Base-by-base conservation (phyloP, 2,888 invertebrate genomes). In the Eristalis tenax region DNA sequence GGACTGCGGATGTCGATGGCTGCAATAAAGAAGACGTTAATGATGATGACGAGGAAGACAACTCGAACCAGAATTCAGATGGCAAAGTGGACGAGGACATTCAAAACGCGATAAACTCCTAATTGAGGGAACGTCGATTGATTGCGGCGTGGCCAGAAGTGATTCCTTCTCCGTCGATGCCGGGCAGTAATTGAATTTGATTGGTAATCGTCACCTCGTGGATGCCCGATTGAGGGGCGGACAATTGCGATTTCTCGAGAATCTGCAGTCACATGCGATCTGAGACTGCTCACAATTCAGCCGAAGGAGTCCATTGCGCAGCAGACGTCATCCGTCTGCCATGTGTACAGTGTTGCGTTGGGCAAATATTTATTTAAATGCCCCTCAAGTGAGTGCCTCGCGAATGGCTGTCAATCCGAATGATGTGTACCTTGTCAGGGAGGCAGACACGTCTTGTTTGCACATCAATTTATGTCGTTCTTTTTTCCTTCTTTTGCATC, bases 21-120 rank as follows among this genome's bases (percentile, higher is more conserved):
- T 59, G 66, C 38, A 73, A 43, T 63, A 10, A 73, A 40, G 18
- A 71, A 38, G 65, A 26, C 40, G 57, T 40, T 66, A 66, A 66
- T 59, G 38, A 26, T 22, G 40, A 32, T 38, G 66, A 59, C n/a
- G 66, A 28, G 18, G 61, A 26, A 22, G 59, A 61, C 18, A 28
- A 61, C 18, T 6, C 6, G 1, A 15, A 50, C 2, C 10, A 13
- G 56, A 74, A 74, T 28, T 59, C 50, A 18, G 13, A 61, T 26
- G 18, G 38, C 68, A 76, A 68, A 28, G 32, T n/a, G 43, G 13
- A 66, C 18, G 50, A 50, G 18, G 18, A 28, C 23, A 57, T 18
- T 75, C 65, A 28, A 59, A 76, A 40, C 61, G 76, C 22, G 66
- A 73, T 76, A 66, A 76, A 76, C 76, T 61, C 66, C 66, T 61